Evolutionary conservation across 2,888 invertebrate species (phyloP), one percentile per base, ranked within the genome.

Genomic region (Nycteola revayana): DNA sequence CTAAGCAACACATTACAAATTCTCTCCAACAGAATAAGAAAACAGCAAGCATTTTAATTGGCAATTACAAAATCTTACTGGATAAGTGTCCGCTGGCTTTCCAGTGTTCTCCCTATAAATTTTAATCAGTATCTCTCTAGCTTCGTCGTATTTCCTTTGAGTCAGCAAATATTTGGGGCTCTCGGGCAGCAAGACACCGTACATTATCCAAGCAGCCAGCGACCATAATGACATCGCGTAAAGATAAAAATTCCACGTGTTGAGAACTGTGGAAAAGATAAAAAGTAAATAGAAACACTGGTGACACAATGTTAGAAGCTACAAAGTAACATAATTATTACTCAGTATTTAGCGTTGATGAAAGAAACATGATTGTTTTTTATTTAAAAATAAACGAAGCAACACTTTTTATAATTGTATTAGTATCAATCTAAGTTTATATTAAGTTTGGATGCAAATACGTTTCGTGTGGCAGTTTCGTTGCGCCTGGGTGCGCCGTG

Each of bases 181-280:
- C 27, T 84, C 84, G 0, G 84, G 83, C 9, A 83, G 39, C 10
- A 70, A 54, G 1, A 60, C 31, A 1, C 26, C 37, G 57, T 81
- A 83, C 18, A 81, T 52, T 1, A 78, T 8, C 17, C 54, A 62
- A 1, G 75, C 67, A 0, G 44, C 23, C 0, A 84, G 36, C 0
- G 79, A 63, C 72, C 78, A 83, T 11, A 77, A 32, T 0, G 82
- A 75, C 67, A 75, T 70, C 2, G 71, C 36, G 38, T 70, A 68
- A 0, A 84, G 57, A 45, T 83, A 85, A 50, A 83, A 72, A 41
- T 84, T 83, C 85, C 85, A 85, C 5, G 75, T 77, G 44, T 80
- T 71, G 17, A 83, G 56, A 0, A 77, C 84, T 84, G 66, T 25
- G 30, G 14, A 14, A 14, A 14, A 14, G n/a, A n/a, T n/a, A n/a